Percentiles rank a stretch among this genome's conserved stretches.
phyloP scores from a whole-genome alignment of 2,113 vertebrate species.

The Hiodon alosoides region DNA sequence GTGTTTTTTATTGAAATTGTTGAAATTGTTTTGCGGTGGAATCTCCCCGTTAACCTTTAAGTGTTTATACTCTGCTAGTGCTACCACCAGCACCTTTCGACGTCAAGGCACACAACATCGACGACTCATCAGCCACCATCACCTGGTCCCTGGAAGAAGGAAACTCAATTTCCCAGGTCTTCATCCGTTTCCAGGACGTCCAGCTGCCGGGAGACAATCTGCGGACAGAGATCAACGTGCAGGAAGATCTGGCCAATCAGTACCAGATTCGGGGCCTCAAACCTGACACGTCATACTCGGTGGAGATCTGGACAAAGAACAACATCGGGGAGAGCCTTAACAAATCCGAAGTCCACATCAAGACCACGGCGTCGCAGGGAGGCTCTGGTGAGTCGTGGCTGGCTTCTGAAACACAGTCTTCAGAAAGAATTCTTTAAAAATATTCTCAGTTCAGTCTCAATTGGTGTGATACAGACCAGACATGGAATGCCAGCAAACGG shows the following conservation, averaged over 20 bases:
- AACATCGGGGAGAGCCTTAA: constrained; percentile 70
- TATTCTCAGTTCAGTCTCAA: not conserved
- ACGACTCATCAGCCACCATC: constrained; percentile 71
- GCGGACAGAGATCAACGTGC: constrained; percentile 65
- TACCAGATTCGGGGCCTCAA: constrained; percentile 75
- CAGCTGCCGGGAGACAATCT: constrained; percentile 66
- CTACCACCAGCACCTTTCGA: constrained; percentile 71
- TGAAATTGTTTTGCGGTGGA: no score
- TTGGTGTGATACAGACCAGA: no score
- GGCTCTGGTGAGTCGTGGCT: constrained; percentile 33
- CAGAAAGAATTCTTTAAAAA: not conserved
- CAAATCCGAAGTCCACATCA: constrained; percentile 55
- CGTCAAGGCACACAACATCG: constrained; percentile 71
- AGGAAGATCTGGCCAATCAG: constrained; percentile 58
- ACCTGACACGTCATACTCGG: constrained; percentile 65
- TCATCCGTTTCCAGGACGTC: constrained; percentile 73
- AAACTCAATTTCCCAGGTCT: constrained; percentile 73
- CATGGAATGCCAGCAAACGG: no score
- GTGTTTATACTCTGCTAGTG: constrained; percentile 47
- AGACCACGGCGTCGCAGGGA: constrained; percentile 46
- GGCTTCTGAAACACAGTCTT: not conserved
- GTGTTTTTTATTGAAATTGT: no score
- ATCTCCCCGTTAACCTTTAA: no score
- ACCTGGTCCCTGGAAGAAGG: constrained; percentile 72
- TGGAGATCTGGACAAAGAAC: constrained; percentile 75